Evolutionary conservation across 2,113 vertebrate species (phyloP), one percentile per base, ranked within the genome.

Genomic region (Aplodontia rufa): DNA sequence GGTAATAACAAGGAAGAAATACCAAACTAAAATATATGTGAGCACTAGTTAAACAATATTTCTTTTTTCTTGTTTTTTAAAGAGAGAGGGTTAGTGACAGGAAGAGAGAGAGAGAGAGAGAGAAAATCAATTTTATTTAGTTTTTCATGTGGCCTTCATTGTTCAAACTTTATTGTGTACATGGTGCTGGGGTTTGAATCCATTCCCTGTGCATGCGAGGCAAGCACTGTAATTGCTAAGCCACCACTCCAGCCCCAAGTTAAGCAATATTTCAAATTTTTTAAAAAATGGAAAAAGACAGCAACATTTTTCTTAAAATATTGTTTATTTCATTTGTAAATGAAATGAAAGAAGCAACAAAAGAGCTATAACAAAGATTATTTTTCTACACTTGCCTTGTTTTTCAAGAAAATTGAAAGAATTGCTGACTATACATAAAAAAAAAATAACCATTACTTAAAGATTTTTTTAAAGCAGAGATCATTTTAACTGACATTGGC

Each of bases 271-370:
- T 72, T 8, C 8, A 95, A 91, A 94, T 74, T n/a, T n/a, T n/a
- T n/a, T n/a, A 89, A 74, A 95, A 55, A 87, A 64, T 66, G 84
- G 16, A 78, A 37, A 94, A 83, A 93, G 19, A 28, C 32, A 90
- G n/a, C 62, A 90, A 96, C 16, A 55, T 24, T 79, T 53, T 94
- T 76, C 47, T 88, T 83, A 89, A 91, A 91, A 91, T 62, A 90
- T 6, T 88, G 12, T 87, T 80, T 40, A 78, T 72, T 95, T 94
- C 49, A 80, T 92, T 92, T 81, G 32, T 22, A 95, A 53, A 79
- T 40, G 7, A 19, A 76, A 58, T 12, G 88, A 81, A 95, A 42
- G 13, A 78, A 68, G 51, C 55, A 64, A 5, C 19, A 2, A 93
- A 91, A 71, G 19, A 89, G 17, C 47, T 91, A 0, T 79, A 80